Evolutionary conservation across 2,888 invertebrate species (phyloP).

Genomic region (Hemicrepidius hirtus): DNA sequence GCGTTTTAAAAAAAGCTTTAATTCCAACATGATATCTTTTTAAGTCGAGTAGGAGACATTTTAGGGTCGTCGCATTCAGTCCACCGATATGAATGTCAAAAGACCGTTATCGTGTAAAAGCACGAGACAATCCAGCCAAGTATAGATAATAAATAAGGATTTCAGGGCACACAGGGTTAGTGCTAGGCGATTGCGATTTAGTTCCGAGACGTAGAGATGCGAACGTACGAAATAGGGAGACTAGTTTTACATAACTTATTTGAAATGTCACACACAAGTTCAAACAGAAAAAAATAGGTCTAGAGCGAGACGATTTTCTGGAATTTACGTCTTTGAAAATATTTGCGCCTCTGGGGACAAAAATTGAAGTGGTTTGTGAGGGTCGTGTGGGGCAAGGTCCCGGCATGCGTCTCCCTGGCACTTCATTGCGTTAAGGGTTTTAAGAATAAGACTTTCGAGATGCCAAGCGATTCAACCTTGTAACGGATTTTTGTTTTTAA

Average conservation of each 20-base stretch:
- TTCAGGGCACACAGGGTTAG: conserved; percentile 37
- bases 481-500: too few relatives aligned
- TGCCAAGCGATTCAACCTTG: too few relatives aligned
- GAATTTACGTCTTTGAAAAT: too few relatives aligned
- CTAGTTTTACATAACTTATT: conserved; percentile 30
- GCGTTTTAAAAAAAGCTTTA: conserved; percentile 30
- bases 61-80: conserved; percentile 34
- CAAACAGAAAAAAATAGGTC: too few relatives aligned
- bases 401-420: too few relatives aligned
- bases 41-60: conserved; percentile 32
- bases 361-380: too few relatives aligned
- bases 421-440: too few relatives aligned
- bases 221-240: conserved; percentile 35
- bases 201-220: conserved; percentile 37
- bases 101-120: conserved; percentile 50
- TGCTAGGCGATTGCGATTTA: conserved; percentile 46
- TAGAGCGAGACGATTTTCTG: too few relatives aligned
- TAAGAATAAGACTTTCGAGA: too few relatives aligned
- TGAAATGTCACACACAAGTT: conserved; percentile 7
- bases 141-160: conserved; percentile 54
- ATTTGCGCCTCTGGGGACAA: too few relatives aligned
- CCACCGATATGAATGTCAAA: conserved; percentile 50
- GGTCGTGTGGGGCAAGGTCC: too few relatives aligned
- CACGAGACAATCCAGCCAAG: conserved; percentile 49
- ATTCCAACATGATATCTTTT: conserved; percentile 28